Percentiles rank a stretch among this genome's conserved stretches.
phyloP scores from a whole-genome alignment of 2,113 vertebrate genomes.

The Ptilorrhoa leucosticta region DNA sequence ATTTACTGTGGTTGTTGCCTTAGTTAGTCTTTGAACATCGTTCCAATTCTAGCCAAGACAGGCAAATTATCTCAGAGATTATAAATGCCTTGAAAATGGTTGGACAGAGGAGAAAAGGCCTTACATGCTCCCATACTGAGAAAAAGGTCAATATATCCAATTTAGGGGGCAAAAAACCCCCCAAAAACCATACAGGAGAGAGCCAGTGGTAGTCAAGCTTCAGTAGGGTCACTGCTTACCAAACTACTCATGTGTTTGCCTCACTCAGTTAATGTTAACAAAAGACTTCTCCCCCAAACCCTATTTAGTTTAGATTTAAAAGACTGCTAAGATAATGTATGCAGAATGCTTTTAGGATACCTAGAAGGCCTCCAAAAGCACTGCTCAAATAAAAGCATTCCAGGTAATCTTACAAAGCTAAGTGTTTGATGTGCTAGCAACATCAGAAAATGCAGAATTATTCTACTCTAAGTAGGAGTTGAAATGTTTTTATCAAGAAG shows the following conservation, averaged over 20 bases:
- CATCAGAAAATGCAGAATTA: neutral
- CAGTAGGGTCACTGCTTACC: neutral
- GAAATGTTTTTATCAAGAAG: neutral
- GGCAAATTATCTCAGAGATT: neutral
- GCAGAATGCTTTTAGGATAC: neutral
- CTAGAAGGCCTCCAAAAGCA: neutral
- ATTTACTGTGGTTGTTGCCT: neutral
- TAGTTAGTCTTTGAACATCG: neutral
- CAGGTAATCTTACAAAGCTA: neutral
- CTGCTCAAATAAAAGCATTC: neutral
- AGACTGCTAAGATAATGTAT: neutral
- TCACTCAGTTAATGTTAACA: neutral
- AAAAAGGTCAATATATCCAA: neutral
- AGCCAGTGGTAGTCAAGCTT: neutral
- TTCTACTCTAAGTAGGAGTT: neutral
- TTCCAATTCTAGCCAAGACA: neutral
- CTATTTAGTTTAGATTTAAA: neutral
- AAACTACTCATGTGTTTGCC: accelerated
- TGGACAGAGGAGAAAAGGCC: neutral
- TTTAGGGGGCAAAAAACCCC: accelerated
- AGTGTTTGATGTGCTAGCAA: neutral
- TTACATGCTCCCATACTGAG: neutral
- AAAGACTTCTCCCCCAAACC: neutral
- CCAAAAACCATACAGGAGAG: accelerated
- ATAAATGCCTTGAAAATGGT: neutral